Base-by-base conservation (phyloP, 2,113 vertebrate genomes). In the Rallus limicola region DNA sequence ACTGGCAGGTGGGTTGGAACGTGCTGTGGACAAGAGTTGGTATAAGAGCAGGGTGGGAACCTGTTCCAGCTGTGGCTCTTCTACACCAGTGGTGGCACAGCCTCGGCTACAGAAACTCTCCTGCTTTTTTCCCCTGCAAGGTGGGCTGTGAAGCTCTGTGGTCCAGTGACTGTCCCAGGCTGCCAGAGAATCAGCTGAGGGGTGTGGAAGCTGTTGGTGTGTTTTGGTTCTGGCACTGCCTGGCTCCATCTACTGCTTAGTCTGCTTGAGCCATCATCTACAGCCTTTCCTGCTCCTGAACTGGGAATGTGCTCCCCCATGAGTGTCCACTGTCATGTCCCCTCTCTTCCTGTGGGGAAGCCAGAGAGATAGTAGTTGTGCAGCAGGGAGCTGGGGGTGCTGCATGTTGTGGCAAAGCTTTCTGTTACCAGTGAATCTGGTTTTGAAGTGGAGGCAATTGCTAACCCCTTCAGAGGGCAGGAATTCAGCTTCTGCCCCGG, bases 111-210 rank as follows among this genome's bases (percentile, higher is more conserved):
- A 55, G 67, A 17, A n/a, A 11, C 2, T 2, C 10, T 60, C n/a
- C 48, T 91, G 90, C 44, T 52, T 44, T 28, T 70, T 19, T 11
- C 9, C 23, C 3, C 26, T 72, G 2, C 11, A 17, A 38, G 26
- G 38, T 16, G 31, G 56, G 42, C 29, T 42, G 68, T 10, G 53
- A 75, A 60, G 34, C 4, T 2, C 0, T 0, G 26, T 0, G 0
- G 26, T 16, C 65, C 36, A 28, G 68, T 0, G 0, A 33, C 34
- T 1, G 1, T 28, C 50, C 8, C 34, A 6, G 42, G 15, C 48
- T 55, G 13, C 17, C 0, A 0, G 48, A 46, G 52, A 77, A 72
- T 42, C 56, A 64, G 63, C 6, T 4, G 28, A 33, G 13, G 65
- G 26, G 50, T 0, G 0, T 5, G 2, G 62, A 55, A 90, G 40